phyloP scores from a whole-genome alignment of 2,113 vertebrate genomes.

The Myotis lucifugus region DNA sequence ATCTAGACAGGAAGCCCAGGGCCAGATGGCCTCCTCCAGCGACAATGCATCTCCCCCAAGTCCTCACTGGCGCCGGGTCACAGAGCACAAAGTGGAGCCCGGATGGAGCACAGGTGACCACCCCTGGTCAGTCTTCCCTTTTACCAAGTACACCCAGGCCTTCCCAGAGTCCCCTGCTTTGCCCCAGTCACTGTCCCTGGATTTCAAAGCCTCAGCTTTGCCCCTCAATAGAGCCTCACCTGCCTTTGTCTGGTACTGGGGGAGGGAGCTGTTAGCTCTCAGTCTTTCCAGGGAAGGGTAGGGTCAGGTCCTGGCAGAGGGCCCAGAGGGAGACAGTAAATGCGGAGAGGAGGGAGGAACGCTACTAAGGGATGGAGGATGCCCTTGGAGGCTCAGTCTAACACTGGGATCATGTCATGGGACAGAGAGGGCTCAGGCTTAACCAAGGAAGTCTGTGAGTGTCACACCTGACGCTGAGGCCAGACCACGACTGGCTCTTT shows the following conservation, averaged over 20 bases:
- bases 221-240: fast-evolving
- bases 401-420: no score
- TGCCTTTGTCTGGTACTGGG: not conserved
- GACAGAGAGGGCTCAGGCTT: no score
- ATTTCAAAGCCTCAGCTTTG: not conserved
- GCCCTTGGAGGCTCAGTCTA: no score
- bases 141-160: not conserved
- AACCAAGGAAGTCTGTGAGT: no score
- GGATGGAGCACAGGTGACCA: not conserved
- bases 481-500: no score
- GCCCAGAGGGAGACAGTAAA: not conserved
- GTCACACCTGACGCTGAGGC: no score
- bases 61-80: not conserved
- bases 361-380: no score
- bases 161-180: not conserved
- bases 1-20: not conserved
- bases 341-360: not conserved
- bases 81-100: not conserved
- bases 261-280: not conserved
- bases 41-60: no score
- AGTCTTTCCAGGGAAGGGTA: not conserved
- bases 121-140: not conserved
- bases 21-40: not conserved
- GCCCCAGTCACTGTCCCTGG: no score
- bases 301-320: not conserved